Percentiles rank a stretch among this genome's conserved stretches.
These are phyloP conservation scores for Hoplodrina ambigua DNA, from an alignment of 2,888 invertebrate genomes.

Conservation along the genomic window DNA sequence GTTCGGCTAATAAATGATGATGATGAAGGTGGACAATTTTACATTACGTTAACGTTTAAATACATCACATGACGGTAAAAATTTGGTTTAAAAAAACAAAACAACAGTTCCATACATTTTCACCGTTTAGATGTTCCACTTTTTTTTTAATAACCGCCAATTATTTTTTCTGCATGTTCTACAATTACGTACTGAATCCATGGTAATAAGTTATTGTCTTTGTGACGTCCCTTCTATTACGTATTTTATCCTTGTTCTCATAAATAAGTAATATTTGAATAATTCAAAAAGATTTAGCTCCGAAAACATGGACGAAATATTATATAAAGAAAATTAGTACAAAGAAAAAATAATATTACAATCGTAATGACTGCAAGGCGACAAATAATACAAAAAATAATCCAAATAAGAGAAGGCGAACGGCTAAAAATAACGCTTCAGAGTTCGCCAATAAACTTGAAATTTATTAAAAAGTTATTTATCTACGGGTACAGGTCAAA, in stretches of 20 bases:
- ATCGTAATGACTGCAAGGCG: slow-evolving; percentile 21
- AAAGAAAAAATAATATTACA: slow-evolving; percentile 10
- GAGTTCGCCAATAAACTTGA: slow-evolving; percentile 52
- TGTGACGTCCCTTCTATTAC: too few species aligned
- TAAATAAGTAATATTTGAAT: background rate
- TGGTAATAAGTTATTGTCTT: too few species aligned
- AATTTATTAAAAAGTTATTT: slow-evolving; percentile 59
- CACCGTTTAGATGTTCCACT: too few species aligned
- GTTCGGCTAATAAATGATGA: too few species aligned
- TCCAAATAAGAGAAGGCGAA: slow-evolving; percentile 23
- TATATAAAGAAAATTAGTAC: slow-evolving; percentile 2
- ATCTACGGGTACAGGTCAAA: slow-evolving; percentile 56
- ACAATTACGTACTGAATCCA: too few species aligned
- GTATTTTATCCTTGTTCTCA: background rate
- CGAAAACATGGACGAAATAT: background rate
- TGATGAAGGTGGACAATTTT: too few species aligned
- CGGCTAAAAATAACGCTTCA: slow-evolving; percentile 27
- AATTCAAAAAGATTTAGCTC: background rate
- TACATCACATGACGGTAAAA: too few species aligned
- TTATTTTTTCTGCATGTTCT: too few species aligned
- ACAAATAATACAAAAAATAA: slow-evolving; percentile 43
- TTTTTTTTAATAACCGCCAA: too few species aligned
- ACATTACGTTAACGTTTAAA: too few species aligned
- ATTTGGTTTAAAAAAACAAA: too few species aligned
- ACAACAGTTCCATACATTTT: too few species aligned